These are phyloP conservation scores for Eupsittula cactorum DNA, from an alignment of 2,113 vertebrate genomes.

Conservation along the genomic window DNA sequence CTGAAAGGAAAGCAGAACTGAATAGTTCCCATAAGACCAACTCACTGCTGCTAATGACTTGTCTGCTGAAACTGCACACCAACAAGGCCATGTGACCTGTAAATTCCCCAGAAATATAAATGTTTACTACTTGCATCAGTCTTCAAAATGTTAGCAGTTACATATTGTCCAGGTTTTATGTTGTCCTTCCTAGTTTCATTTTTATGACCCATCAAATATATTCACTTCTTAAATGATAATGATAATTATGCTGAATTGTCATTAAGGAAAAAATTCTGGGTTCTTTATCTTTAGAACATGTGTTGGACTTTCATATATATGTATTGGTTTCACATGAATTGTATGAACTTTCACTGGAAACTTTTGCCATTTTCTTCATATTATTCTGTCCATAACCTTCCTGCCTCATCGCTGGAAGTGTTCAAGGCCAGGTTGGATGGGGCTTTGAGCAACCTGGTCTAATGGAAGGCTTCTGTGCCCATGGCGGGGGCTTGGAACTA, in stretches of 20 bases:
- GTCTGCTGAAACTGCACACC: neutral
- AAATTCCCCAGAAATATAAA: neutral
- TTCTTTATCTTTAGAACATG: neutral
- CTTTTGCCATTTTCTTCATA: neutral
- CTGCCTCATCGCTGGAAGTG: neutral
- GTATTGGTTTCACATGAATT: neutral
- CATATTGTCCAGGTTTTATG: neutral
- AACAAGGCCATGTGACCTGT: neutral
- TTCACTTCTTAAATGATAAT: neutral
- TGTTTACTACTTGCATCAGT: neutral
- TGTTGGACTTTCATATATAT: neutral
- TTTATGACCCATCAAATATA: neutral
- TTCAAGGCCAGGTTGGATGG: neutral
- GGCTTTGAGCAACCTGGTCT: neutral
- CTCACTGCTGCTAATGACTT: neutral
- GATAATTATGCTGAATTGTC: neutral
- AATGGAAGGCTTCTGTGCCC: neutral
- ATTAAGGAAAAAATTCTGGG: neutral
- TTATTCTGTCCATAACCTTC: neutral
- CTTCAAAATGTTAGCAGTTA: neutral
- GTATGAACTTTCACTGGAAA: neutral
- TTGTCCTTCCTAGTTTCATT: neutral
- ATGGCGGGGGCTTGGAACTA: neutral
- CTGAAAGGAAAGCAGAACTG: neutral
- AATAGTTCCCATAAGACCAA: neutral